Base-by-base conservation (phyloP, 2,888 invertebrate genomes). In the Ischnura elegans region DNA sequence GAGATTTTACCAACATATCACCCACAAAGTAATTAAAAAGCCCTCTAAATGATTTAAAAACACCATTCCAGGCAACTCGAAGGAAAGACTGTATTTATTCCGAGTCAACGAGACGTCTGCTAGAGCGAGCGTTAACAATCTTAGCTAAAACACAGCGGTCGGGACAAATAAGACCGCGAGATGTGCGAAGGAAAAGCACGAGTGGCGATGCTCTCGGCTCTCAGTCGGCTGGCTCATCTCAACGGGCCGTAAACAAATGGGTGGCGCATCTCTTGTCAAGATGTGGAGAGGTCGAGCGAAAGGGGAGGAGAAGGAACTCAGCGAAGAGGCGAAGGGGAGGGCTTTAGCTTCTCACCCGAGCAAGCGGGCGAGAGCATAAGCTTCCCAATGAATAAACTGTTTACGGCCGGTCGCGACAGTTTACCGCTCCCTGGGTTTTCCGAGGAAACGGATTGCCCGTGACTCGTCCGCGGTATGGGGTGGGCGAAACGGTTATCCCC, bases 301-400 rank as follows among this genome's bases (percentile, higher is more conserved):
- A 3, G 61, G 21, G 76, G 8, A 13, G n/a, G 76, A 13, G 29
- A n/a, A n/a, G 76, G 5, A 16, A 36, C 8, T 21, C 19, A 1
- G 61, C n/a, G 29, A 16, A 29, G n/a, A 5, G n/a, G 66, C 6
- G n/a, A 6, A 29, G 36, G 76, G 0, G 76, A 0, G 76, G 13
- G 3, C 29, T 13, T 8, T 1, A 76, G 13, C 8, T 36, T 21
- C 76, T 36, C 76, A 36, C 76, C 76, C 21, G n/a, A 36, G 29
- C 51, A 76, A 25, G 55, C 51, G 87, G 25, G 61, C n/a, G 90
- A 86, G 43, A 86, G 46, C 86, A 86, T 86, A 46, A 45, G 86
- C 90, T 61, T 61, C 87, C 45, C 90, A 90, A 66, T 66, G 55
- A 90, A 90, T 90, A 90, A 90, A 90, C 90, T 90, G 90, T 90